phyloP scores from a whole-genome alignment of 2,888 invertebrate genomes.

The Eupeodes luniger region DNA sequence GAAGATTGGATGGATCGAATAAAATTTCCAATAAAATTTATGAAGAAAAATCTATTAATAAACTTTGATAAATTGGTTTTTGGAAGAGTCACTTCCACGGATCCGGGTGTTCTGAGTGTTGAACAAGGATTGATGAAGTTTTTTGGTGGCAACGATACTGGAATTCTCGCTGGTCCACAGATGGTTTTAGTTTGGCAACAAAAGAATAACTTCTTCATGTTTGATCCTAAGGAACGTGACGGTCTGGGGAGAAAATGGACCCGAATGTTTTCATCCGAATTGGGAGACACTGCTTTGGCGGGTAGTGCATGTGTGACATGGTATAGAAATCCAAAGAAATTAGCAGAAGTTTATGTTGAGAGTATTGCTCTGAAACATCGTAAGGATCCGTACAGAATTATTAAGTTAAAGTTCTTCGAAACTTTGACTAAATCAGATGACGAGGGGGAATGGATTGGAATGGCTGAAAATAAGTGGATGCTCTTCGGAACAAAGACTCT shows the following conservation, averaged over 20 bases:
- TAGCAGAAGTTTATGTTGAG: constrained; percentile 82
- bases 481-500: constrained; percentile 81
- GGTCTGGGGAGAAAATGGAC: constrained; percentile 77
- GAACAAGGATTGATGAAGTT: constrained; percentile 81
- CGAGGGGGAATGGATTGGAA: constrained; percentile 82
- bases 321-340: constrained; percentile 81
- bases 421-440: constrained; percentile 79
- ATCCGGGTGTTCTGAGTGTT: constrained; percentile 81
- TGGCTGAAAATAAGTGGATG: constrained; percentile 81
- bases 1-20: constrained; percentile 66
- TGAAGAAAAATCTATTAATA: constrained; percentile 22
- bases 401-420: constrained; percentile 81
- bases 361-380: constrained; percentile 81
- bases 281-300: constrained; percentile 28
- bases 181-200: constrained; percentile 84
- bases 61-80: constrained; percentile 79
- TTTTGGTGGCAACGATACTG: constrained; percentile 81
- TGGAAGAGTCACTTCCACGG: constrained; percentile 81
- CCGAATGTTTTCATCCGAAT: constrained; percentile 54
- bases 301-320: constrained; percentile 83
- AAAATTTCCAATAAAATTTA: constrained; percentile 55
- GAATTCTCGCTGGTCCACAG: constrained; percentile 83
- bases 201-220: constrained; percentile 83
- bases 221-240: constrained; percentile 84
- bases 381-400: constrained; percentile 80